phyloP scores from a whole-genome alignment of 2,888 invertebrate species.

The Podotricha telesiphe region DNA sequence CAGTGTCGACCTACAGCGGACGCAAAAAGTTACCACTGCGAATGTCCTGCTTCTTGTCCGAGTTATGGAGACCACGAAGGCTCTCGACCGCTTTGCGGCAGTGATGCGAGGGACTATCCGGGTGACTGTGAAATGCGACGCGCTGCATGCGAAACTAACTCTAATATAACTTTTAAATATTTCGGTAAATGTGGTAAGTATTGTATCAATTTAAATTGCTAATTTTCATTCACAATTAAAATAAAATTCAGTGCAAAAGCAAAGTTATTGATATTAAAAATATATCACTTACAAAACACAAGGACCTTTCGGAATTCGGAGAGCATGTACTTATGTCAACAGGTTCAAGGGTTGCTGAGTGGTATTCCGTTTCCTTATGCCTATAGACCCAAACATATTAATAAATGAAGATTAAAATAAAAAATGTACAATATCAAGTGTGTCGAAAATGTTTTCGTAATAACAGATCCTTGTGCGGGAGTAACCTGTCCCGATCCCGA shows the following conservation, averaged over 20 bases:
- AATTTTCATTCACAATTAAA: background rate
- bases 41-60: conserved; percentile 91
- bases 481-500: conserved; percentile 91
- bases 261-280: too few relatives aligned
- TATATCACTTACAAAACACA: too few relatives aligned
- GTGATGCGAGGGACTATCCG: conserved; percentile 92
- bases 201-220: background rate
- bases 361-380: too few relatives aligned
- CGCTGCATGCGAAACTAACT: conserved; percentile 89
- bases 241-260: too few relatives aligned
- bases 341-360: too few relatives aligned
- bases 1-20: conserved; percentile 87
- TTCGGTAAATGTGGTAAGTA: conserved; percentile 93
- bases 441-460: background rate
- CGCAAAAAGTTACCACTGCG: conserved; percentile 89
- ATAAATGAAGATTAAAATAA: background rate
- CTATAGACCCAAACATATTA: too few relatives aligned
- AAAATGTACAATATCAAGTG: background rate
- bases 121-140: conserved; percentile 93
- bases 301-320: too few relatives aligned
- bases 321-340: too few relatives aligned
- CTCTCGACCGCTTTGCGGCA: conserved; percentile 91
- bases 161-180: conserved; percentile 91
- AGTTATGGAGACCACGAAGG: conserved; percentile 92
- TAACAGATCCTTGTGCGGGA: conserved; percentile 90